Conservation (phyloP, 2,888 invertebrate species). For the Tenthredo livida region DNA sequence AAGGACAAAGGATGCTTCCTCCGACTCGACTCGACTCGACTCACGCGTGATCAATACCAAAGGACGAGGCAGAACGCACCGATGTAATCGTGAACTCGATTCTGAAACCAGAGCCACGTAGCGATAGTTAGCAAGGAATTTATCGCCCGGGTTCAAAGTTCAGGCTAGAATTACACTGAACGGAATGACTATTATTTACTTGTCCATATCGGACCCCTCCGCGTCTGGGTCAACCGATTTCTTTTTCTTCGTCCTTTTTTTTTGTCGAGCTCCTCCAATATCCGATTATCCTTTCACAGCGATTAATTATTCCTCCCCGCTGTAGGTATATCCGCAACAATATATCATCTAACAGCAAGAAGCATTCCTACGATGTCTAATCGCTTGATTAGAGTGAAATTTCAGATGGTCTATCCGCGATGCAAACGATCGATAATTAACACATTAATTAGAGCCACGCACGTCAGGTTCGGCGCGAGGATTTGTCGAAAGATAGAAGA, state of each 20-base stretch:
- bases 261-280: too few relatives aligned
- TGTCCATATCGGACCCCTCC: not conserved
- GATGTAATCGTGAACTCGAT: constrained; percentile 14
- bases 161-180: constrained; percentile 9
- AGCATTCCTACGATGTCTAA: too few relatives aligned
- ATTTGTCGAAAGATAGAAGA: not conserved
- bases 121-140: constrained; percentile 33
- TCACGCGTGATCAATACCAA: constrained; percentile 51
- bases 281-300: too few relatives aligned
- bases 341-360: too few relatives aligned
- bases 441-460: not conserved
- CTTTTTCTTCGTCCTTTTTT: not conserved
- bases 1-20: constrained; percentile 30
- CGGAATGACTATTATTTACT: constrained; percentile 16
- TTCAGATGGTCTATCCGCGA: not conserved
- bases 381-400: not conserved
- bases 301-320: too few relatives aligned
- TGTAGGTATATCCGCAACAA: too few relatives aligned
- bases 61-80: constrained; percentile 33
- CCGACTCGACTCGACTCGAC: not conserved
- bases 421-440: not conserved
- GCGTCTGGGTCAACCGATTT: not conserved
- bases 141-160: constrained; percentile 9
- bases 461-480: not conserved
- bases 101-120: constrained; percentile 47